Percentiles rank a stretch among this genome's conserved stretches.
Conservation (phyloP, 2,113 vertebrate species). For the Pluvianellus socialis region DNA sequence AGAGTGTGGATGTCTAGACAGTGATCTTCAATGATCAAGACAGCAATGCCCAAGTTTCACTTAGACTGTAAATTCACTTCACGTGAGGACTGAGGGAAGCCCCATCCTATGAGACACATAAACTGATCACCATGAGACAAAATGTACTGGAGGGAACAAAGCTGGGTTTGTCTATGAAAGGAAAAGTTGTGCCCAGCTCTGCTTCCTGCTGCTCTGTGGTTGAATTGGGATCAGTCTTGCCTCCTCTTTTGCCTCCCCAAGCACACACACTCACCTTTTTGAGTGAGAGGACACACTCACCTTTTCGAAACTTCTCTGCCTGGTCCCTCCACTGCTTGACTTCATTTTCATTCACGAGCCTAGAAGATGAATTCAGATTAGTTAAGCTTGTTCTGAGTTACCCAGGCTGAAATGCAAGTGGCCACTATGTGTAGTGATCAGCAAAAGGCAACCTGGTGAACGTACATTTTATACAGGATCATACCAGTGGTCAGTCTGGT, state of each 20-base stretch:
- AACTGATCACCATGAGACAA: neutral
- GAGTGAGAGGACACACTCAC: constrained; percentile 70
- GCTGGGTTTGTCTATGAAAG: neutral
- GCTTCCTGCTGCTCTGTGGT: neutral
- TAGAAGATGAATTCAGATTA: constrained; percentile 43
- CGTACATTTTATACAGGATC: neutral
- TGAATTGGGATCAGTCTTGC: neutral
- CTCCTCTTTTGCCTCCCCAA: neutral
- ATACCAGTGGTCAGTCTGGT: neutral
- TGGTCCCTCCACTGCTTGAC: constrained; percentile 96
- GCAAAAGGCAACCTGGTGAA: neutral
- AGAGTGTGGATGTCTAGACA: neutral
- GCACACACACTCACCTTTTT: constrained; percentile 81
- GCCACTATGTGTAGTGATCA: neutral
- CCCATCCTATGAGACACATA: neutral
- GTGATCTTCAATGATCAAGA: neutral
- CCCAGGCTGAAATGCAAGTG: neutral
- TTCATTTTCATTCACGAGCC: constrained; percentile 97
- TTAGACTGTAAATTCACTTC: neutral
- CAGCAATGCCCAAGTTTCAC: neutral
- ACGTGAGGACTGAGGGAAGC: neutral
- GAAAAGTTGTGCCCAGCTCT: neutral
- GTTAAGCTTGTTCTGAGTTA: neutral
- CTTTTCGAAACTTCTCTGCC: constrained; percentile 96
- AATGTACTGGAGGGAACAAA: neutral